Percentiles rank a stretch among this genome's conserved stretches.
phyloP scores from a whole-genome alignment of 1,140 invertebrate species.

The Mactra quadrangularis region DNA sequence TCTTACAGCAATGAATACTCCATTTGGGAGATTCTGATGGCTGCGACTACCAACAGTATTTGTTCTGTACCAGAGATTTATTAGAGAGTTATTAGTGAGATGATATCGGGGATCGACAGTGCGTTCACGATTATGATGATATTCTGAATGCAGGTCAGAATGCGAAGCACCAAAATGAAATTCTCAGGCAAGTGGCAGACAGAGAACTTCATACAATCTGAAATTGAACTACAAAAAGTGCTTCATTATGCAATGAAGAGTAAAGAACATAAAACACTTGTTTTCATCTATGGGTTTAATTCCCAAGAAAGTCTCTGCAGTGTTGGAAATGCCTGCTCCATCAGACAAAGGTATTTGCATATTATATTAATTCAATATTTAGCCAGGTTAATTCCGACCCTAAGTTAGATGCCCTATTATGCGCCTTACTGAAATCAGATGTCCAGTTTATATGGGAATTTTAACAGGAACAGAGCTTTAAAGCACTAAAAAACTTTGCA shows the following conservation, averaged over 20 bases:
- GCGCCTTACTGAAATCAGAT: constrained; percentile 53
- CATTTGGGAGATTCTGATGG: constrained; percentile 63
- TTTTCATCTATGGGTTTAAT: constrained; percentile 79
- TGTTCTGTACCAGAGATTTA: constrained; percentile 81
- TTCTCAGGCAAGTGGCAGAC: constrained; percentile 77
- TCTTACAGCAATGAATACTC: constrained; percentile 55
- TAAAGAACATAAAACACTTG: constrained; percentile 69
- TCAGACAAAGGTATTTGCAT: constrained; percentile 45
- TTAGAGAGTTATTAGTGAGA: constrained; percentile 81
- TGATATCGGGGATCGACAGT: constrained; percentile 69
- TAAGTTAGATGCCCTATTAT: constrained; percentile 59
- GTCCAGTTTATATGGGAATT: constrained; percentile 54
- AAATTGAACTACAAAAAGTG: constrained; percentile 67
- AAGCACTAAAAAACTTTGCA: constrained; percentile 49
- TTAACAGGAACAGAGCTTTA: constrained; percentile 58
- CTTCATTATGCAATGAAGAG: constrained; percentile 45
- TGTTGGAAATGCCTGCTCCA: constrained; percentile 65
- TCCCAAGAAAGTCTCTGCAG: constrained; percentile 77
- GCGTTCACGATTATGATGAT: constrained; percentile 79
- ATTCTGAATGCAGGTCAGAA: constrained; percentile 60
- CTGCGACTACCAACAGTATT: constrained; percentile 63
- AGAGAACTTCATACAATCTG: constrained; percentile 73
- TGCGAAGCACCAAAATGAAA: constrained; percentile 63
- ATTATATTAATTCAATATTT: constrained; percentile 64
- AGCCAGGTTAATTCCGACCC: constrained; percentile 65